Conservation (phyloP, 1,140 invertebrate species). For the Brachionus calyciflorus region DNA sequence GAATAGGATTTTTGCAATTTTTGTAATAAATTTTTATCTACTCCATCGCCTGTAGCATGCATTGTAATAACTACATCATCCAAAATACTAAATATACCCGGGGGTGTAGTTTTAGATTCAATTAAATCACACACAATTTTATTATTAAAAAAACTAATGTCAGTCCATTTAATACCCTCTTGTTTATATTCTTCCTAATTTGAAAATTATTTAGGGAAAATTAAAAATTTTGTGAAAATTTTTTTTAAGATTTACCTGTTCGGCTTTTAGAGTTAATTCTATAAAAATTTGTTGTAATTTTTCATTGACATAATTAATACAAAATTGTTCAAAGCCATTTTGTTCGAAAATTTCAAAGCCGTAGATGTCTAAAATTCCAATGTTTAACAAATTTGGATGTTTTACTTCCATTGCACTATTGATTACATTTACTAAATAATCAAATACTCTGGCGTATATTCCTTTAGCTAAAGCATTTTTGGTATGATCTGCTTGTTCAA, state of each 20-base stretch:
- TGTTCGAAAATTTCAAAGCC: constrained; percentile 69
- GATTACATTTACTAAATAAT: constrained; percentile 71
- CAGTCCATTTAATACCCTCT: constrained; percentile 72
- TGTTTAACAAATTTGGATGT: constrained; percentile 54
- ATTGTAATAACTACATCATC: constrained; percentile 75
- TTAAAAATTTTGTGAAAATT: constrained; percentile 61
- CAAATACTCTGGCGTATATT: constrained; percentile 70
- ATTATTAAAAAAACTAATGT: constrained; percentile 77
- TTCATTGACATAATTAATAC: constrained; percentile 89
- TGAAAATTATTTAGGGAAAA: no score
- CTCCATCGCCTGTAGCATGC: constrained; percentile 70
- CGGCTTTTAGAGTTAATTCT: constrained; percentile 72
- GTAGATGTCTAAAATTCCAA: constrained; percentile 70
- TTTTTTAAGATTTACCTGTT: constrained; percentile 59
- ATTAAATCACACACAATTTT: constrained; percentile 73
- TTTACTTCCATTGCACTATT: constrained; percentile 56
- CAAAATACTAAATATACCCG: constrained; percentile 62
- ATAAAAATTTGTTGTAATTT: constrained; percentile 78
- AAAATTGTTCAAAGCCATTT: constrained; percentile 79
- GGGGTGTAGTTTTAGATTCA: constrained; percentile 61
- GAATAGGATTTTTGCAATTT: constrained; percentile 65
- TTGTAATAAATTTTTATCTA: constrained; percentile 64
- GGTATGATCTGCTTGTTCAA: constrained; percentile 69
- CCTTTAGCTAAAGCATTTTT: constrained; percentile 71
- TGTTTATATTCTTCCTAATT: constrained; percentile 71